Base-by-base conservation (phyloP, 1,140 invertebrate species). In the Drosophila ogumai region DNA sequence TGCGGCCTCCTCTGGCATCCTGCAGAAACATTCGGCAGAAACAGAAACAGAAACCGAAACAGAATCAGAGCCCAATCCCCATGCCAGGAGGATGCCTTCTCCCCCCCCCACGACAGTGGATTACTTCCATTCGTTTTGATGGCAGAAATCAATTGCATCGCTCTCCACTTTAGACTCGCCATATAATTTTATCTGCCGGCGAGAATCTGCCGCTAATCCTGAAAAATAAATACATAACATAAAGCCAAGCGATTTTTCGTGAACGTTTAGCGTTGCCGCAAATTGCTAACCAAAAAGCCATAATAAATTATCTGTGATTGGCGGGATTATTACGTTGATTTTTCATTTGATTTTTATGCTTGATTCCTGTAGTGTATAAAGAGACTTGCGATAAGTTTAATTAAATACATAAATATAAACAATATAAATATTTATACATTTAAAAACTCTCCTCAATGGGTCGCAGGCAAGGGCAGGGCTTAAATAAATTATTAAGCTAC, bases 51-150 rank as follows among this genome's bases (percentile, higher is more conserved):
- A n/a, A 49, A 10, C 47, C n/a, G 25, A 49, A 49, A 10, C 47
- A 31, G 25, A 49, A n/a, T n/a, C 46, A 47, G 22, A 8, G 13
- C 12, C 34, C 36, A 13, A 38, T 13, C 6, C 6, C 38, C 13
- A 40, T 15, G 13, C 40, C 46, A 59, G 44, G 34, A 36, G 4
- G 2, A 6, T 12, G 19, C 43, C 22, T 10, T 5, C 19, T 12
- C 17, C 38, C 40, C 38, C 32, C n/a, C 17, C 17, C 17, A 13
- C 22, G 13, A 76, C 74, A 76, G 74, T 76, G 74, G 74, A 76
- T 68, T 67, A 67, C 40, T 72, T 72, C 43, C 68, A 72, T 56
- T 58, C 66, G 43, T 57, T 72, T 72, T 71, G 66, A 71, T 72
- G 68, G 12, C 36, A 40, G 56, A 72, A 72, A 72, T 72, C 68